Base-by-base conservation (phyloP, 2,797 vertebrate genomes). In the Bryconaethiops microstoma region DNA sequence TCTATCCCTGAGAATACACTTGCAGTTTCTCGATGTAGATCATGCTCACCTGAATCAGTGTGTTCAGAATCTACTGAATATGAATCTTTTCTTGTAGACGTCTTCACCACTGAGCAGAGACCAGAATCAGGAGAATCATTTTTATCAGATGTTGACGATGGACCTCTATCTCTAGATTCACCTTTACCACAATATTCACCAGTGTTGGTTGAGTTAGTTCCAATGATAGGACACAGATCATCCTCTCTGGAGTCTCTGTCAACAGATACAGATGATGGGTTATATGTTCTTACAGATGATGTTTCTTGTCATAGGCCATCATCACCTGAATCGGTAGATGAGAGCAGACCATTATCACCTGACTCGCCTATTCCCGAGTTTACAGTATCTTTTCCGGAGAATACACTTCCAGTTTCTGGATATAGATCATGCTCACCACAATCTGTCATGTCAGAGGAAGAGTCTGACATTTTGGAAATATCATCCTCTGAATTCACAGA, bases 1-100 rank as follows among this genome's bases (percentile, higher is more conserved):
- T 39, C 16, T 9, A 48, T 76, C 1, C 2, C 21, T 48, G 52
- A 69, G 35, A 48, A 0, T 48, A 57, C 40, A 0, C n/a, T 68
- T 0, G 76, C 67, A 65, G 45, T 78, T 65, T 72, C n/a, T 45
- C 59, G 69, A 60, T 25, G 14, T 16, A 64, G 82, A 71, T 87
- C 89, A 14, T 89, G 83, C 39, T 91, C 90, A 29, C 78, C 86
- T 80, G 86, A 91, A 8, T 89, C 88, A 0, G 0, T 82, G 13
- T 60, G 25, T 78, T 90, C 90, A 40, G 87, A 91, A 5, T 23
- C 42, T 79, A 88, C 84, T 59, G 89, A 92, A 48, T 85, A 77
- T 57, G 90, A 83, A 6, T 73, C 64, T 63, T 77, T 87, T 9
- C 50, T 80, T 17, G 87, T 40, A 25, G 75, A 84, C 1, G 2